Conservation (phyloP, 2,888 invertebrate species). For the Hemicrepidius hirtus region DNA sequence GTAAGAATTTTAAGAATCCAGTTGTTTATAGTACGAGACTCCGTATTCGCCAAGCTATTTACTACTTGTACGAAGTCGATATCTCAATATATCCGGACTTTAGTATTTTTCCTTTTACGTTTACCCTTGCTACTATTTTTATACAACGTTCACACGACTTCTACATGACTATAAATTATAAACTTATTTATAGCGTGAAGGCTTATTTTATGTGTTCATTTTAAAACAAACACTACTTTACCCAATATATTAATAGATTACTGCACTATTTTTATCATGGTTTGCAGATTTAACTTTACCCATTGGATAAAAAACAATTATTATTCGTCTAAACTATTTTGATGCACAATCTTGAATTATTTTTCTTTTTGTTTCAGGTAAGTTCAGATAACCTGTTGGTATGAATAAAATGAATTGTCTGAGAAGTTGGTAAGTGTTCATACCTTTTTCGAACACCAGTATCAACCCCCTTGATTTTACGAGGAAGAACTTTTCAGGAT, state of each 20-base stretch:
- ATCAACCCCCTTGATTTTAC: no score
- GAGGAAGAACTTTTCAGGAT: no score
- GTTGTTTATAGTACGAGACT: constrained; percentile 24
- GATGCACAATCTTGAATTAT: background rate
- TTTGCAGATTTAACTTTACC: no score
- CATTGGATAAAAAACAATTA: no score
- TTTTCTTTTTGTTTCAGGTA: constrained; percentile 14
- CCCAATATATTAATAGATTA: no score
- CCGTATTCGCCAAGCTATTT: constrained; percentile 16
- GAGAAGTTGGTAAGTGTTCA: constrained; percentile 1
- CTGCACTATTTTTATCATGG: no score
- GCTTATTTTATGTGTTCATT: background rate
- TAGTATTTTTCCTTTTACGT: constrained; percentile 25
- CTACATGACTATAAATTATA: constrained; percentile 23
- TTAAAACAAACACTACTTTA: background rate
- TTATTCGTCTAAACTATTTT: background rate
- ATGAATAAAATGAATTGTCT: background rate
- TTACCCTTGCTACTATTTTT: constrained; percentile 24
- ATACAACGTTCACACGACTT: constrained; percentile 20
- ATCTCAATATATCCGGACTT: constrained; percentile 25
- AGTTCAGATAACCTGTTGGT: background rate
- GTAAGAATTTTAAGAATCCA: constrained; percentile 33
- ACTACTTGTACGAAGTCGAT: constrained; percentile 14
- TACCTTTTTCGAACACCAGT: background rate
- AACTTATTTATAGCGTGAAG: constrained; percentile 16